Percentiles rank a stretch among this genome's conserved stretches.
phyloP scores from a whole-genome alignment of 2,797 vertebrate species.

The Sebastes flavidus region DNA sequence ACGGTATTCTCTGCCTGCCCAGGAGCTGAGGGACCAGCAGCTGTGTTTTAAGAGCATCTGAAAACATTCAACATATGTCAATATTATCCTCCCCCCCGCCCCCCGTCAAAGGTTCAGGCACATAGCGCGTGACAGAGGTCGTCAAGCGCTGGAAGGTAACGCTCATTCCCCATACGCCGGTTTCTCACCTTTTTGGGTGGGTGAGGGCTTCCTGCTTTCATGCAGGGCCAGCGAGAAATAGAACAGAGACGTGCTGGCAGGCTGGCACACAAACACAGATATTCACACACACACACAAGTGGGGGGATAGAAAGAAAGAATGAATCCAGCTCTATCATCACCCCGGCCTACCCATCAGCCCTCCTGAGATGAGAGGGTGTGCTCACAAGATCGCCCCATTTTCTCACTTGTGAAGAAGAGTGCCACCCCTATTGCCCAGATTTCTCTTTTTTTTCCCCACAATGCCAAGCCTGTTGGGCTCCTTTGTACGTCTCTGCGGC shows the following conservation, averaged over 20 bases:
- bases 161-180: slow-evolving; percentile 52
- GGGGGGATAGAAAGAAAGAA: slow-evolving; percentile 19
- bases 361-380: slow-evolving; percentile 86
- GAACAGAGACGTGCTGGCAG: slow-evolving; percentile 45
- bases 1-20: slow-evolving; percentile 55
- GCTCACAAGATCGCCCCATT: slow-evolving; percentile 81
- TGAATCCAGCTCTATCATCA: slow-evolving; percentile 81
- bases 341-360: slow-evolving; percentile 73
- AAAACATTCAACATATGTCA: slow-evolving; percentile 69
- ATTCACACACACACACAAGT: slow-evolving; percentile 1
- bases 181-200: slow-evolving; percentile 56
- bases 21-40: slow-evolving; percentile 64
- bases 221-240: slow-evolving; percentile 58
- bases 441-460: slow-evolving; percentile 70
- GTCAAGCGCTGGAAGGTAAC: slow-evolving; percentile 64
- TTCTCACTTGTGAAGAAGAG: slow-evolving; percentile 78
- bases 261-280: slow-evolving; percentile 1
- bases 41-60: slow-evolving; percentile 67
- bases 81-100: slow-evolving; percentile 45
- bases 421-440: slow-evolving; percentile 63
- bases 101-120: slow-evolving; percentile 51
- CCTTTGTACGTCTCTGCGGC: slow-evolving; percentile 37
- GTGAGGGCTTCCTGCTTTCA: slow-evolving; percentile 65
- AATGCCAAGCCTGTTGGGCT: slow-evolving; percentile 36
- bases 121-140: slow-evolving; percentile 69